These are phyloP conservation scores for Monochamus saltuarius DNA, from an alignment of 1,140 invertebrate species.

Conservation along the genomic window DNA sequence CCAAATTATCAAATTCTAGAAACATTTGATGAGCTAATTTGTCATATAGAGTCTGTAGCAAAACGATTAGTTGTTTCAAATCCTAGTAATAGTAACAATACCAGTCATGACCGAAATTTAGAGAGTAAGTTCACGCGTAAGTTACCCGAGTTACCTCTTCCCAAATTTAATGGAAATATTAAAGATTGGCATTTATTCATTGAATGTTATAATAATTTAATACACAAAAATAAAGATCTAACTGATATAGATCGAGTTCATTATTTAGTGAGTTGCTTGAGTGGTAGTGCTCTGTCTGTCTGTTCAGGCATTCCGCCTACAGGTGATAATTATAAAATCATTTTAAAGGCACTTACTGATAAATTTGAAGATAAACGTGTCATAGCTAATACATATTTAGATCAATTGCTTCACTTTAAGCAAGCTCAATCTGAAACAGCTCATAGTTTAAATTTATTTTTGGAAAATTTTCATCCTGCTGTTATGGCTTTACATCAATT, in stretches of 20 bases:
- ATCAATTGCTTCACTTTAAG: neutral
- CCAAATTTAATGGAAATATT: too few relatives aligned
- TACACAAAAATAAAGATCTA: constrained; percentile 8
- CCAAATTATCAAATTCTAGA: too few relatives aligned
- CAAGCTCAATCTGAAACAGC: neutral
- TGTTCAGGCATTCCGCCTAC: constrained; percentile 5
- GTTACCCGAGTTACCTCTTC: too few relatives aligned
- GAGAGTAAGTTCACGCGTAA: too few relatives aligned
- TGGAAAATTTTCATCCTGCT: constrained; percentile 11
- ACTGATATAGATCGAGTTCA: constrained; percentile 8
- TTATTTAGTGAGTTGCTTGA: constrained; percentile 11
- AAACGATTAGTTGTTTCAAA: too few relatives aligned
- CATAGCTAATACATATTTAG: constrained; percentile 4
- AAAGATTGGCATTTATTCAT: too few relatives aligned
- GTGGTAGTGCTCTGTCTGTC: neutral
- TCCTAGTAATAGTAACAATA: too few relatives aligned
- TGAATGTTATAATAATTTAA: neutral
- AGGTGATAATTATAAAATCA: constrained; percentile 7
- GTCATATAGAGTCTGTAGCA: too few relatives aligned
- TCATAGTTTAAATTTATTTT: constrained; percentile 3
- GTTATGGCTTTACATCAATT: constrained; percentile 6
- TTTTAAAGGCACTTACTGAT: neutral
- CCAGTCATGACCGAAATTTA: too few relatives aligned
- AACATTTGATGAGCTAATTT: too few relatives aligned
- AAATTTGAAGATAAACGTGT: constrained; percentile 3